Base-by-base conservation (phyloP, 2,113 vertebrate genomes). In the Muntiacus muntjak region DNA sequence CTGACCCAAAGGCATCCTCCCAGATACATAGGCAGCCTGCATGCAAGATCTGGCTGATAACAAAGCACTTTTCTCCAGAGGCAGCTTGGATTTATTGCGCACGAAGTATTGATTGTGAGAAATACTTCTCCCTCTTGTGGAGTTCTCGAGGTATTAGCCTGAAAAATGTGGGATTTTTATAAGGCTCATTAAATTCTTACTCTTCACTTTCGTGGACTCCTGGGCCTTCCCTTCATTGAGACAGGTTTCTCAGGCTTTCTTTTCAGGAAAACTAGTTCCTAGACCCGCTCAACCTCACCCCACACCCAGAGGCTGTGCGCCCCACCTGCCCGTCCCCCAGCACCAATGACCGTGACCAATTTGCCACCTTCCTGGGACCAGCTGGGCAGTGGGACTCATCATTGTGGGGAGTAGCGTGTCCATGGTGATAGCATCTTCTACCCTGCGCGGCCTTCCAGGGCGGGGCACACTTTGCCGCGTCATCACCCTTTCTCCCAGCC, bases 331-430 rank as follows among this genome's bases (percentile, higher is more conserved):
- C 23, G 7, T 58, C 64, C 82, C 30, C 7, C 0, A 16, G 54
- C 28, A 16, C 47, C 64, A 45, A n/a, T 33, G 1, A 54, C 43
- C 0, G 0, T 30, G 21, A 11, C 21, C 19, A 2, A 2, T 7
- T 14, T 45, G 62, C n/a, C 50, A 19, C 19, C 28, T 78, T 90
- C 88, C 40, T 25, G 19, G 54, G 50, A 30, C 25, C 52, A 57
- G 50, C 50, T 33, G n/a, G 17, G 12, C 50, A 57, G 7, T 3
- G 0, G 36, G 19, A 58, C 52, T 23, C 71, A 23, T 0, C 5
- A 7, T 5, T 1, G 1, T 52, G 13, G 36, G 36, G 17, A 25
- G 52, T 23, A 45, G 28, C 0, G 0, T 57, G 36, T 43, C 26
- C 28, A 9, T 14, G 13, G 36, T 13, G 19, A 11, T 33, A 6